Base-by-base conservation (phyloP, 2,113 vertebrate genomes). In the Telmatochromis brachygnathus region DNA sequence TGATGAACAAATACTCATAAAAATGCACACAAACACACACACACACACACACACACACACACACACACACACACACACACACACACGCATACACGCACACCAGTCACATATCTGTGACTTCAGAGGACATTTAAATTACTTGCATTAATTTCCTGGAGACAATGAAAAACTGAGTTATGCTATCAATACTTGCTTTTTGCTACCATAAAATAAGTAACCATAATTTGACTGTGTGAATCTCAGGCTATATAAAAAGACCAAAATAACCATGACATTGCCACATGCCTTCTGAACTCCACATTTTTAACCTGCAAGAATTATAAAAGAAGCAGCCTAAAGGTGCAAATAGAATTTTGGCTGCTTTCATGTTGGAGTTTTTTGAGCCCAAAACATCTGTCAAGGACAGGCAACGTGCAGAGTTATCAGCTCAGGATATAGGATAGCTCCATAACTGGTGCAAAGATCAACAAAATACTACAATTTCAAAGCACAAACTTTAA, bases 1-100 rank as follows among this genome's bases (percentile, higher is more conserved):
- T 56, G 86, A 62, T 88, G 80, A 79, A 47, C 87, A 91, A 84
- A 88, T 84, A 85, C 60, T 58, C 84, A 54, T 79, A 73, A 15
- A 79, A 60, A 47, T 62, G 14, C 54, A 37, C 51, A 13, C 21
- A 53, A 13, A 62, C 49, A 33, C 60, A 14, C 17, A 53, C 7
- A 7, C 12, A 26, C 6, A 39, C 26, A 54, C 2, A 47, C 17
- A 51, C 53, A 6, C 13, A 30, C 12, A 3, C 13, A 30, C 1
- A 30, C 8, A 35, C 6, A 1, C 58, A 35, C 58, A 35, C 58
- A 28, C 7, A 58, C 7, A 15, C 3, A 1, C 55, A 17, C 56
- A 30, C 8, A 23, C 2, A 30, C 13, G 5, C 14, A 30, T 1
- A 30, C 8, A 35, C 6, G 1, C 58, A 35, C 58, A 35, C 58